Evolutionary conservation across 1,140 invertebrate species (phyloP), one percentile per base, ranked within the genome.

Genomic region (Nephila pilipes): DNA sequence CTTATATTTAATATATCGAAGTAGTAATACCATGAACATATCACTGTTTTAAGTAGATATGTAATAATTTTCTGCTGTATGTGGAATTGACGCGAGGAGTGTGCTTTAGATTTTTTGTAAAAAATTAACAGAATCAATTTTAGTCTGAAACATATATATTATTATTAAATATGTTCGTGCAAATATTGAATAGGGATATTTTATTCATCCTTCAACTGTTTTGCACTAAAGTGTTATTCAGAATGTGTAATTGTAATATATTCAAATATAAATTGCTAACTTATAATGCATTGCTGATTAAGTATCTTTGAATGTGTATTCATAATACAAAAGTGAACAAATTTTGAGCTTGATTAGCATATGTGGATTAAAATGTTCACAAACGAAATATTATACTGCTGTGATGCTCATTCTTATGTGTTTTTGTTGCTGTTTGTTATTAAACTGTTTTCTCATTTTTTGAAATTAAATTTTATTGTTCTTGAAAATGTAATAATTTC

Each of bases 381-480:
- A 32, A 75, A 75, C 29, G 10, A 75, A 69, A 69, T 69, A 60
- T 60, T 60, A 60, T 60, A 65, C 63, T 65, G 32, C 14, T 75
- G 69, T 75, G 29, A 75, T 75, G 69, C 18, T 36, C 32, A 36
- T 36, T 29, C 65, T 5, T 5, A 32, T 29, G 32, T 4, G 16
- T 18, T 75, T 75, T n/a, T 32, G 69, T 75, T 75, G 69, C 18
- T 75, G 3, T 75, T 75, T 75, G 14, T 75, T 36, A 14, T 36
- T 75, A 29, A 75, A 75, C 12, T 75, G 12, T 75, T 4, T 18
- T 46, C 1, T 46, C 46, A 10, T 10, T 46, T 46, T 18, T 12
- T 75, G 29, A 75, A 75, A 75, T 75, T 36, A 85, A 85, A 65
- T 65, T 65, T 65, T 25, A n/a, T 29, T 65, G 63, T 65, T 25